Evolutionary conservation across 2,888 invertebrate species (phyloP).

Genomic region (Harpalus rubripes): DNA sequence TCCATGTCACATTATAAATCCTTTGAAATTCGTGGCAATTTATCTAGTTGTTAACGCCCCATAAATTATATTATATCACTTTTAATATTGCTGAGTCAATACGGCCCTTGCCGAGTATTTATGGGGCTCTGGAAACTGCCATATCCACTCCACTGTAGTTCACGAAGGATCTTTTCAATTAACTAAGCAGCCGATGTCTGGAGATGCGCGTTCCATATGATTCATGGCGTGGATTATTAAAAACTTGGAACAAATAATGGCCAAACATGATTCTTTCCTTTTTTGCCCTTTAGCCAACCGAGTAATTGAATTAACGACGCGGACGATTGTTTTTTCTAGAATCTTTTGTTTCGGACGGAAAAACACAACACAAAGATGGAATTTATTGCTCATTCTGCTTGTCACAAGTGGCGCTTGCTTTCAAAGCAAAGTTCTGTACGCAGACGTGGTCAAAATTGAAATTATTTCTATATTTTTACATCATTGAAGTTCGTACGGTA

Average conservation of each 20-base stretch:
- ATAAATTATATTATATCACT: constrained; percentile 67
- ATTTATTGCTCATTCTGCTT: background rate
- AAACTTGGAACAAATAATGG: constrained; percentile 62
- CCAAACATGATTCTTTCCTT: constrained; percentile 55
- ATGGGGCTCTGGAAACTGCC: constrained; percentile 37
- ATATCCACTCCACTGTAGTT: constrained; percentile 14
- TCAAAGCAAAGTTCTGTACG: too few species aligned
- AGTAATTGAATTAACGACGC: constrained; percentile 63
- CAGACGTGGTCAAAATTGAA: too few species aligned
- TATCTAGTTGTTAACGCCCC: constrained; percentile 66
- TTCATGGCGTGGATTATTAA: constrained; percentile 64
- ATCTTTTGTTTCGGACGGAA: constrained; percentile 35
- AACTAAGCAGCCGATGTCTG: constrained; percentile 59
- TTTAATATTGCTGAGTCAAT: constrained; percentile 66
- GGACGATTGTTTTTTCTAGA: constrained; percentile 14
- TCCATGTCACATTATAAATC: constrained; percentile 64
- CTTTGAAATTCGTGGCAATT: constrained; percentile 66
- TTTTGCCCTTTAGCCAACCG: constrained; percentile 7
- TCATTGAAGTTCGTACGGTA: too few species aligned
- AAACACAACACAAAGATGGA: background rate
- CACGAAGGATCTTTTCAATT: constrained; percentile 63
- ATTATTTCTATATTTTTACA: too few species aligned
- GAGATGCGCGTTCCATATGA: constrained; percentile 58
- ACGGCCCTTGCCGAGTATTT: constrained; percentile 46
- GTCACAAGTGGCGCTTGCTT: background rate